Evolutionary conservation across 2,888 invertebrate species (phyloP), one percentile per base, ranked within the genome.

Genomic region (Deilephila porcellus): DNA sequence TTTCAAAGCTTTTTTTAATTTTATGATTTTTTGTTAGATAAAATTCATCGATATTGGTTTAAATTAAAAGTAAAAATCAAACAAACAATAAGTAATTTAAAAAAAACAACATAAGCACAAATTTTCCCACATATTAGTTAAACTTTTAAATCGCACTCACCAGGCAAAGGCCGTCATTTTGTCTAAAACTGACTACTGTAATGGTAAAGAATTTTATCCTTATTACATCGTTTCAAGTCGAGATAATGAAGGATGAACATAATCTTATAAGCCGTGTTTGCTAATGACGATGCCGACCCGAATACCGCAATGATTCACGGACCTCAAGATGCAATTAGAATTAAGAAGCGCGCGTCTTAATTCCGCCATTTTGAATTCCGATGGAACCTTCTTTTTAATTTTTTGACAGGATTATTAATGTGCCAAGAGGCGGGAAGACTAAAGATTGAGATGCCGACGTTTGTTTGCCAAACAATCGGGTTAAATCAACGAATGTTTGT

Each of bases 221-320:
- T 63, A 37, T 29, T n/a, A n/a, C n/a, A 19, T 19, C 4, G 45
- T 14, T 52, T 67, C 14, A 67, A 52, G 52, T 25, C 25, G 25
- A 64, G 64, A 67, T 67, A 67, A 67, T 67, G 17, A 67, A 29
- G 45, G 56, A 56, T 56, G 56, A 56, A n/a, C 56, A 52, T 52
- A 52, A 67, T 67, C 52, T 67, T 25, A 17, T 67, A 67, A 67
- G 52, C 67, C 17, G 20, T 63, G 63, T 14, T 56, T 56, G 17
- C 29, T 62, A 19, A 67, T 67, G 52, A 67, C 67, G 52, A 52
- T 25, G 45, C 52, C 14, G 45, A 25, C 67, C 45, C 67, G 67
- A 67, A 67, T 52, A 45, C 67, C 67, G 25, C 45, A 3, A 45
- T 56, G 67, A 67, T 17, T 67, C 25, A 67, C 25, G 20, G 45